A percentile compares a stretch with the other conserved stretches of the same genome.
These are phyloP conservation scores for Rachycentron canadum DNA, from an alignment of 2,797 vertebrate genomes.

Conservation along the genomic window DNA sequence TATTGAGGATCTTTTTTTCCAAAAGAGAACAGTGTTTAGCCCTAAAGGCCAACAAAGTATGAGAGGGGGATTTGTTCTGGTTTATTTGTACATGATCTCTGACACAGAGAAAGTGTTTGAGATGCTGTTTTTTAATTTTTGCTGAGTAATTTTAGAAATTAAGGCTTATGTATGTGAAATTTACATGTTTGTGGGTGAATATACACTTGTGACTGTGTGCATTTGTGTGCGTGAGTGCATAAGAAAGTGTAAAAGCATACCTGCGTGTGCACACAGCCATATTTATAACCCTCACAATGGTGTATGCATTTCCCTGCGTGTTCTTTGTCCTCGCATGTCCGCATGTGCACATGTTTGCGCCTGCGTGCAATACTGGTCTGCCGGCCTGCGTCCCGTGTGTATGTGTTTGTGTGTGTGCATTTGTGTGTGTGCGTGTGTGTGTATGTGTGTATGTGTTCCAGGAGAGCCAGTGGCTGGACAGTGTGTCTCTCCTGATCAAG, in stretches of 20 bases:
- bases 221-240: constrained; percentile 47
- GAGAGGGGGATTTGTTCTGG: constrained; percentile 27
- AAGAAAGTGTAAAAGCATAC: constrained; percentile 48
- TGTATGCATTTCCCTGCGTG: constrained; percentile 83
- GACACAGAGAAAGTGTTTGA: constrained; percentile 4
- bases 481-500: constrained; percentile 99
- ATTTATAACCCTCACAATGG: constrained; percentile 65
- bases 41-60: constrained; percentile 38
- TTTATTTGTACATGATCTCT: constrained; percentile 44
- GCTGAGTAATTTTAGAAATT: neutral
- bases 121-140: constrained; percentile 9
- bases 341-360: constrained; percentile 80
- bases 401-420: constrained; percentile 51
- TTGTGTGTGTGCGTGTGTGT: constrained; percentile 38
- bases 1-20: constrained; percentile 36
- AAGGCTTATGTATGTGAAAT: constrained; percentile 6
- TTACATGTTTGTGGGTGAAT: constrained; percentile 26
- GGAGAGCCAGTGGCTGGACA: constrained; percentile 99
- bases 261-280: constrained; percentile 47
- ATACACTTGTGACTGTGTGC: constrained; percentile 40
- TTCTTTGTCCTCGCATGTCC: constrained; percentile 83
- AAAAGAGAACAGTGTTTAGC: constrained; percentile 30
- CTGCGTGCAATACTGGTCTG: constrained; percentile 81
- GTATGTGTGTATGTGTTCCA: constrained; percentile 84
- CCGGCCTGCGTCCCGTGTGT: constrained; percentile 80